Conservation (phyloP, 1,140 invertebrate species). For the Antheraea pernyi region DNA sequence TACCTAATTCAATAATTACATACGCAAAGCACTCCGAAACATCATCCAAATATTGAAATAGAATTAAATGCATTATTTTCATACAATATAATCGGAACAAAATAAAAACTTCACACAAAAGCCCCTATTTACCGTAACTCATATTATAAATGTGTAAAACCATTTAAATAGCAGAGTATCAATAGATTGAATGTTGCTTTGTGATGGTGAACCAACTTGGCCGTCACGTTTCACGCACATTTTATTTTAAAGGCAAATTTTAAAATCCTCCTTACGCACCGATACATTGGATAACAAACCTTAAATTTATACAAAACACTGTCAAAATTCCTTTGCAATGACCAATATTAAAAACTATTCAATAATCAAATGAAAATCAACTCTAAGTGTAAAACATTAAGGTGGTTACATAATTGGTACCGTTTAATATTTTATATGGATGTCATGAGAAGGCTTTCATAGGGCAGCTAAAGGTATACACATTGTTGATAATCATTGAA, state of each 20-base stretch:
- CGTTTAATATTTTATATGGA: conserved; percentile 22
- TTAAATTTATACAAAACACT: not conserved
- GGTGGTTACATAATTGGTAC: conserved; percentile 20
- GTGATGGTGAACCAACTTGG: conserved; percentile 76
- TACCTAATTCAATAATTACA: conserved; percentile 22
- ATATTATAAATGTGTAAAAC: conserved; percentile 79
- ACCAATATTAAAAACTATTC: not conserved
- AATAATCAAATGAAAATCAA: conserved; percentile 19
- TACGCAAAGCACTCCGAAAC: conserved; percentile 40
- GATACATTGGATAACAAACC: not conserved
- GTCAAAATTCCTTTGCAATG: not conserved
- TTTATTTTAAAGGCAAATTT: conserved; percentile 40
- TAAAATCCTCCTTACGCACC: conserved; percentile 21
- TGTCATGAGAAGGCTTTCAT: conserved; percentile 61
- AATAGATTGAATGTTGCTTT: conserved; percentile 73
- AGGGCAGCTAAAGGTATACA: conserved; percentile 71
- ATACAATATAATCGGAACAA: conserved; percentile 69
- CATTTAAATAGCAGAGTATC: conserved; percentile 74
- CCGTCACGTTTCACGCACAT: conserved; percentile 74
- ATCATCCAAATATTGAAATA: conserved; percentile 72
- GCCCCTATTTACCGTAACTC: conserved; percentile 71
- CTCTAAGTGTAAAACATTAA: conserved; percentile 17
- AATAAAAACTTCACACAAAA: conserved; percentile 68
- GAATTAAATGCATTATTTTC: conserved; percentile 75
- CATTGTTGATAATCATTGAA: conserved; percentile 78